phyloP scores from a whole-genome alignment of 2,888 invertebrate species.

The Drosophila neoperkinsi region DNA sequence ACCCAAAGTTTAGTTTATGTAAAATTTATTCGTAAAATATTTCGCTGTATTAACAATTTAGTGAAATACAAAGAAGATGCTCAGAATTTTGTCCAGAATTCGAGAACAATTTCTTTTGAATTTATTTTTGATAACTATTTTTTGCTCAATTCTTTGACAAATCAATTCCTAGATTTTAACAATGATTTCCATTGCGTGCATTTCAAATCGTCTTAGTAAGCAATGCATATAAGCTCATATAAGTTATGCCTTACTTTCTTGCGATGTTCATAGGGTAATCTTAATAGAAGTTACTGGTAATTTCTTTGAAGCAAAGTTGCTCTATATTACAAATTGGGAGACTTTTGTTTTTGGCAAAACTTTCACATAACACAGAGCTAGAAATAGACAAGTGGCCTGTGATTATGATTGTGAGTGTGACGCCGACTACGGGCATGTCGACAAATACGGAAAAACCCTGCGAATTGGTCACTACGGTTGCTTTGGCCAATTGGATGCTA shows the following conservation, averaged over 20 bases:
- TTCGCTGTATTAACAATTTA: neutral
- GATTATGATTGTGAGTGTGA: constrained; percentile 10
- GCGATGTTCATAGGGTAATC: neutral
- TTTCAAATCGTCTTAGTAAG: neutral
- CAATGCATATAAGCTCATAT: neutral
- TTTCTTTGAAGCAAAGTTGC: neutral
- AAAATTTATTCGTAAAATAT: neutral
- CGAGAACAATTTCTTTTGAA: neutral
- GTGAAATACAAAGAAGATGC: neutral
- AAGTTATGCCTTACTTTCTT: neutral
- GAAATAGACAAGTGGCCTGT: constrained; percentile 28
- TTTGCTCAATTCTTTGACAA: neutral
- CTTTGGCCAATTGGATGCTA: constrained; percentile 31
- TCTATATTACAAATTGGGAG: neutral
- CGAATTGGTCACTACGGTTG: constrained; percentile 26
- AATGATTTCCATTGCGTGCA: neutral
- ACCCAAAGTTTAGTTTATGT: neutral
- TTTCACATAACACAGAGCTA: constrained; percentile 58
- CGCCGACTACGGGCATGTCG: constrained; percentile 45
- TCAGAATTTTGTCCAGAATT: neutral
- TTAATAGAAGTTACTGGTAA: neutral
- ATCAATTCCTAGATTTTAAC: neutral
- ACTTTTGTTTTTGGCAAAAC: constrained; percentile 54
- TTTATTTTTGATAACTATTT: neutral
- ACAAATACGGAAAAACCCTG: constrained; percentile 74